Base-by-base conservation (phyloP, 2,113 vertebrate species). In the Psammodynastes pulverulentus region DNA sequence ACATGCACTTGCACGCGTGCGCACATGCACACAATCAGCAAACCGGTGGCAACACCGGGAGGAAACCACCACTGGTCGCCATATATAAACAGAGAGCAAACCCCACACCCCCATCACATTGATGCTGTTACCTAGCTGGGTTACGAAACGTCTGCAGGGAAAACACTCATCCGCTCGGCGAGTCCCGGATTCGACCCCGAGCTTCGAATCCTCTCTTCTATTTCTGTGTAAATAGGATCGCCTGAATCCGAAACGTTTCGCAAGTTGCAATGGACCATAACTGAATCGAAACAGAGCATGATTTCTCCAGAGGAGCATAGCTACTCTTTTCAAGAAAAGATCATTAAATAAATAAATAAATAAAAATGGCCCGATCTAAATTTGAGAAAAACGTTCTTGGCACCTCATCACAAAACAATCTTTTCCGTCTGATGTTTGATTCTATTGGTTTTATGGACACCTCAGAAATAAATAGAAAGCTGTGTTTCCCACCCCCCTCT, bases 401-500 rank as follows among this genome's bases (percentile, higher is more conserved):
- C 62, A 34, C n/a, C 2, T 4, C 62, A 15, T 34, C n/a, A 72
- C n/a, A 34, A 34, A 72, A 17, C 62, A 17, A 72, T 72, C 29
- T 72, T 67, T 17, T 34, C n/a, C n/a, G 34, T 72, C 13, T 6
- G n/a, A 72, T 17, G n/a, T 34, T 72, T 72, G n/a, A 15, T 72
- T 72, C n/a, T 13, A 7, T 3, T 5, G 13, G 34, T n/a, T 58
- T 58, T 26, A 34, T 34, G 62, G 62, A 34, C 62, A 15, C 17
- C n/a, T 72, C 29, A 6, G 7, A 72, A 72, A 62, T 12, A 62
- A 72, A 34, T 67, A 72, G 94, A 88, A 95, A 95, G 95, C 89
- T 95, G 95, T 87, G 84, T 94, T 67, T 92, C 95, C 7, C 3
- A 0, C 45, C 51, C 53, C 93, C 94, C 46, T 87, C 89, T 93